Percentiles rank a stretch among this genome's conserved stretches.
Conservation (phyloP, 2,797 vertebrate species). For the Pogoniulus pusillus region DNA sequence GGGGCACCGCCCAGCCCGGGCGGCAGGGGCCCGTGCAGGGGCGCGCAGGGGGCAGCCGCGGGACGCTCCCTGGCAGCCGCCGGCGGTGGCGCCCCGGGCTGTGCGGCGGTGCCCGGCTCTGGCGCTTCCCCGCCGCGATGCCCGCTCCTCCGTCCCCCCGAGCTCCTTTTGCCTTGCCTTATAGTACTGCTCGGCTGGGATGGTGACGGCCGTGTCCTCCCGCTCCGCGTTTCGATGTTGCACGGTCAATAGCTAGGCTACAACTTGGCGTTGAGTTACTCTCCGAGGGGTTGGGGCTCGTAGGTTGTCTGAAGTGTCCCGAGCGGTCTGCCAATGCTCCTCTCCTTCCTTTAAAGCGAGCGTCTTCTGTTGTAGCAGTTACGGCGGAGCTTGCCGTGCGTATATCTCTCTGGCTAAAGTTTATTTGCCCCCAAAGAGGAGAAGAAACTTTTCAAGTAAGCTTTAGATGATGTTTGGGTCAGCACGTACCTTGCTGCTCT, state of each 20-base stretch:
- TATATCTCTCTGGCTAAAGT: not conserved
- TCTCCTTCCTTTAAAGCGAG: accelerated
- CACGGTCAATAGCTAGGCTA: not conserved
- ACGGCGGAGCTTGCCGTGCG: accelerated
- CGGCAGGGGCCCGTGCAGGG: not conserved
- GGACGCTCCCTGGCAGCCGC: not conserved
- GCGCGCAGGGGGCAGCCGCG: not conserved
- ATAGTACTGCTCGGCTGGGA: accelerated
- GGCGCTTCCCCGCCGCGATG: not conserved
- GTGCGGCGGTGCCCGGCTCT: not conserved
- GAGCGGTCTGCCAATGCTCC: not conserved
- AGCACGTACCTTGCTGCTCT: not conserved
- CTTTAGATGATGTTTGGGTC: not conserved
- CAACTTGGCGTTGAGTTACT: too few species aligned
- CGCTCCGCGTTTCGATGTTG: not conserved
- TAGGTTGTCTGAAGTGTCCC: not conserved
- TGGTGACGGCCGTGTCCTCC: not conserved
- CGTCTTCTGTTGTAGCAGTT: accelerated
- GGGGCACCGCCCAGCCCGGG: too few species aligned
- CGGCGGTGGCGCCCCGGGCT: not conserved
- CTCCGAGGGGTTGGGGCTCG: not conserved
- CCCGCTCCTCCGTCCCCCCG: not conserved
- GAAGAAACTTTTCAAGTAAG: not conserved
- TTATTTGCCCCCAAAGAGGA: not conserved
- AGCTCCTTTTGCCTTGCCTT: not conserved